Percentiles rank a stretch among this genome's conserved stretches.
Conservation (phyloP, 2,888 invertebrate genomes). For the Watsonalla cultraria region DNA sequence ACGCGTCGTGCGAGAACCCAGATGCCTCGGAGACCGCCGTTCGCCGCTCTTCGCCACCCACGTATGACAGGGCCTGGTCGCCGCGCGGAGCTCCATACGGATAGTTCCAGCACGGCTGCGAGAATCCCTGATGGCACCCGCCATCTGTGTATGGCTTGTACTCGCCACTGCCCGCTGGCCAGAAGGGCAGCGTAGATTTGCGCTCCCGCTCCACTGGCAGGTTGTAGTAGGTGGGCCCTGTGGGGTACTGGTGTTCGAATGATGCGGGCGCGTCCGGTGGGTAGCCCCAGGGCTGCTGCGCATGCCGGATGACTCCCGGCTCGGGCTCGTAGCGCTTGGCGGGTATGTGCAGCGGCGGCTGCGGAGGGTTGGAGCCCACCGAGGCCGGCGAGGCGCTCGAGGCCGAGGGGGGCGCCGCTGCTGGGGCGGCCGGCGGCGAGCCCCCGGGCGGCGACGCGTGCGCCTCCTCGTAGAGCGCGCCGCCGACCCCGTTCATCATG, state of each 20-base stretch:
- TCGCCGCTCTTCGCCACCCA: slow-evolving; percentile 84
- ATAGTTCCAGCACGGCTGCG: slow-evolving; percentile 87
- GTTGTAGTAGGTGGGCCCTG: slow-evolving; percentile 85
- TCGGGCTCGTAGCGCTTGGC: slow-evolving; percentile 87
- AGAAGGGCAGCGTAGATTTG: slow-evolving; percentile 83
- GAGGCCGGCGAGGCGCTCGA: slow-evolving; percentile 78
- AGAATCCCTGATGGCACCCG: slow-evolving; percentile 84
- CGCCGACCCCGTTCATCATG: slow-evolving; percentile 89
- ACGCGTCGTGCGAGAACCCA: slow-evolving; percentile 86
- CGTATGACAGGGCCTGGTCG: slow-evolving; percentile 84
- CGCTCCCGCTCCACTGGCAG: slow-evolving; percentile 82
- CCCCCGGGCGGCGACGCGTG: slow-evolving; percentile 79
- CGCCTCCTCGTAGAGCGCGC: slow-evolving; percentile 87
- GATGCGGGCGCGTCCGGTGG: slow-evolving; percentile 82
- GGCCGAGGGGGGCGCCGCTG: slow-evolving; percentile 80
- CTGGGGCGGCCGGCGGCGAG: slow-evolving; percentile 83
- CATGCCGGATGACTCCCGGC: slow-evolving; percentile 87
- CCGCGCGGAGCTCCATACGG: slow-evolving; percentile 81
- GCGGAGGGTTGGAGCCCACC: slow-evolving; percentile 83
- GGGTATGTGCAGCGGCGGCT: slow-evolving; percentile 92
- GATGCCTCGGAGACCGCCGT: slow-evolving; percentile 81
- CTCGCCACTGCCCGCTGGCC: slow-evolving; percentile 82
- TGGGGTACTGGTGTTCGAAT: slow-evolving; percentile 84
- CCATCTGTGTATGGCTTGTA: slow-evolving; percentile 80
- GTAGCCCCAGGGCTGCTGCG: slow-evolving; percentile 87